A percentile compares a stretch with the other conserved stretches of the same genome.
These are phyloP conservation scores for Patella vulgata DNA, from an alignment of 1,140 invertebrate genomes.

Conservation along the genomic window DNA sequence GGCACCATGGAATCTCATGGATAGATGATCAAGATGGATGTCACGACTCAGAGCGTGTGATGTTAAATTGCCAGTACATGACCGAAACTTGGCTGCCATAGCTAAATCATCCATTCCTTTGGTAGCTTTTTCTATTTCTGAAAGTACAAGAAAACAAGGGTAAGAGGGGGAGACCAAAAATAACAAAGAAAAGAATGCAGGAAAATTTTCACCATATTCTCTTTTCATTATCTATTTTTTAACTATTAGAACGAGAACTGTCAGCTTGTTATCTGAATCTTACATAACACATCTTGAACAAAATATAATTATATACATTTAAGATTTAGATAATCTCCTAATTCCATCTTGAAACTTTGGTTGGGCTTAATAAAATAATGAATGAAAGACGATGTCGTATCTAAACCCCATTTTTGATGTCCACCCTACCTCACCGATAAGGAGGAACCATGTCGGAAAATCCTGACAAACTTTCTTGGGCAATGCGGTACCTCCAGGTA, in stretches of 20 bases:
- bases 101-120: conserved; percentile 77
- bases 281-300: neutral
- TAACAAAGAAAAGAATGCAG: neutral
- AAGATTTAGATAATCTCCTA: neutral
- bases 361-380: too few relatives aligned
- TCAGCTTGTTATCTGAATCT: too few relatives aligned
- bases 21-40: conserved; percentile 96
- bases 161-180: conserved; percentile 3
- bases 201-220: too few relatives aligned
- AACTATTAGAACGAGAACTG: too few relatives aligned
- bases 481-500: too few relatives aligned
- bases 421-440: too few relatives aligned
- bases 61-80: conserved; percentile 93
- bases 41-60: conserved; percentile 96
- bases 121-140: conserved; percentile 86
- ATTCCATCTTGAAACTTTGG: too few relatives aligned
- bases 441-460: too few relatives aligned
- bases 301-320: conserved; percentile 2
- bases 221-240: too few relatives aligned
- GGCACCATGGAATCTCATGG: conserved; percentile 97
- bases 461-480: too few relatives aligned
- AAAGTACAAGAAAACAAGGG: conserved; percentile 17
- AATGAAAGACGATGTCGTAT: too few relatives aligned
- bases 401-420: too few relatives aligned
- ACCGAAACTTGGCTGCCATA: conserved; percentile 90